Evolutionary conservation across 2,113 vertebrate genomes (phyloP), one percentile per base, ranked within the genome.

Genomic region (Stercorarius parasiticus): DNA sequence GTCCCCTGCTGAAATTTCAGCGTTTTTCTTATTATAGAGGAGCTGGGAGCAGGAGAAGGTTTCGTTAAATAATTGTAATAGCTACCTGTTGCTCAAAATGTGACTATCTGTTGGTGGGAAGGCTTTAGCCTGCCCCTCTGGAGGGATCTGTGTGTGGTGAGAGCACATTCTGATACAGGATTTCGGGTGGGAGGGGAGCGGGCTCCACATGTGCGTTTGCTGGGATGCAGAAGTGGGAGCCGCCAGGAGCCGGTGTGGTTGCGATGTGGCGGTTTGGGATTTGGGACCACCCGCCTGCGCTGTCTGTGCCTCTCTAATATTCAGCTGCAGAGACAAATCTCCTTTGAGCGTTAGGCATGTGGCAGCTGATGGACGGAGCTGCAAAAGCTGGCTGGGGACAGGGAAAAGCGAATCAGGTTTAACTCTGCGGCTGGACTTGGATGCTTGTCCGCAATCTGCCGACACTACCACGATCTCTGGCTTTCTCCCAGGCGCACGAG

Each of bases 371-470:
- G 25, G 11, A 6, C 4, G 10, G 61, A 62, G 4, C 40, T 16
- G 64, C 64, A 55, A 9, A 50, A 47, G n/a, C 34, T 74, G 73
- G 14, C 70, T 6, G 0, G 5, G 47, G 34, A 36, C 16, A 10
- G 47, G 85, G 43, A 15, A 8, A 13, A 49, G 29, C 52, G 34
- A 29, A 49, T 19, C 6, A 3, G 22, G 23, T 42, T 61, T 18
- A 16, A 34, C 71, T 55, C 64, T 22, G n/a, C 7, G 23, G 52
- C 32, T 1, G 5, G 30, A 9, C 42, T 27, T 10, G n/a, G 72
- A 9, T 34, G 1, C 11, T n/a, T 2, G 1, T 7, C 47, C 4
- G 2, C 56, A 55, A 13, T n/a, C 22, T 73, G 34, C 58, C 0
- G 1, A 11, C 16, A 2, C 67, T 27, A 5, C 67, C 38, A 0